phyloP scores from a whole-genome alignment of 2,888 invertebrate genomes.

The Barypeithes pellucidus region DNA sequence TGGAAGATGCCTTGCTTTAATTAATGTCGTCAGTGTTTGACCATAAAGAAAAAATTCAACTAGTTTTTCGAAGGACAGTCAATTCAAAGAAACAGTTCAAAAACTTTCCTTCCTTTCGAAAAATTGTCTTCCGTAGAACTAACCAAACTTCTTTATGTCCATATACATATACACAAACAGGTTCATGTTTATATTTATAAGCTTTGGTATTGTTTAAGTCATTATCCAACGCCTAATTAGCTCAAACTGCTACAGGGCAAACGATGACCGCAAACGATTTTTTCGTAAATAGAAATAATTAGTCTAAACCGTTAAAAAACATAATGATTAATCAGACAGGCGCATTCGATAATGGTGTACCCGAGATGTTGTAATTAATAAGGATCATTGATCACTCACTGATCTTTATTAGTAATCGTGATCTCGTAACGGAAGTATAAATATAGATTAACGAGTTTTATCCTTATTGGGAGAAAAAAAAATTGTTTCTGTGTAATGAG shows the following conservation, averaged over 20 bases:
- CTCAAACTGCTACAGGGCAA: neutral
- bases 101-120: no score
- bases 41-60: no score
- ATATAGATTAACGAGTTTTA: conserved; percentile 1
- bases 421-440: neutral
- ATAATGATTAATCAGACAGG: conserved; percentile 11
- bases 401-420: conserved; percentile 15
- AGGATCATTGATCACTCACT: conserved; percentile 8
- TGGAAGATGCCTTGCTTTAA: no score
- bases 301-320: conserved; percentile 7
- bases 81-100: no score
- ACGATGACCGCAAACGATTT: conserved; percentile 4
- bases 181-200: neutral
- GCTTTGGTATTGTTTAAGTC: neutral
- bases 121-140: no score
- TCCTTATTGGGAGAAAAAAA: neutral
- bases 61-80: no score
- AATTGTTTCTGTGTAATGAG: neutral
- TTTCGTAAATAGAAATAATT: conserved; percentile 15
- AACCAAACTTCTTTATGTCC: neutral
- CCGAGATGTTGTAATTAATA: neutral
- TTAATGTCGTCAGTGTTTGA: no score
- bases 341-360: neutral
- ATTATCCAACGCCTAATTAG: neutral
- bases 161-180: neutral